Percentiles rank a stretch among this genome's conserved stretches.
These are phyloP conservation scores for Diabrotica virgifera DNA, from an alignment of 1,140 invertebrate species.

Conservation along the genomic window DNA sequence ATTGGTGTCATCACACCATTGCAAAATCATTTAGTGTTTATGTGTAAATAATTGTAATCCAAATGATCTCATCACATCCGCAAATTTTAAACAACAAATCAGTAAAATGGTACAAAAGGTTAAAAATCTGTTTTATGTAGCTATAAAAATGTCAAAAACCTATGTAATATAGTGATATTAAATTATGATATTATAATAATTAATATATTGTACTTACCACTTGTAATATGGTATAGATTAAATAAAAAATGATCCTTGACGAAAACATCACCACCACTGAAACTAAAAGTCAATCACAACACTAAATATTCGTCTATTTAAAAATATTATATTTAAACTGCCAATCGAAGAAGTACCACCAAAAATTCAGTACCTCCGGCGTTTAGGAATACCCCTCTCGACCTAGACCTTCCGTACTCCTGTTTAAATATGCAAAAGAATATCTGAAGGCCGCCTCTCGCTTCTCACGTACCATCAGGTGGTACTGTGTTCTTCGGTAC, in stretches of 20 bases:
- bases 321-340: not conserved
- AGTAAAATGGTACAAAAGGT: no score
- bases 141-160: no score
- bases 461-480: not conserved
- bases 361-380: not conserved
- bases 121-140: no score
- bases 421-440: slow-evolving; percentile 1
- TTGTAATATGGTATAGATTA: not conserved
- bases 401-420: not conserved
- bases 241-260: not conserved
- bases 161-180: no score
- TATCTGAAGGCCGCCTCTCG: not conserved
- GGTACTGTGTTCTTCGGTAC: not conserved
- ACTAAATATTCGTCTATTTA: not conserved
- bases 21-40: no score
- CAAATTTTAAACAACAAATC: no score
- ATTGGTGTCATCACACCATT: no score
- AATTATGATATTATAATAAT: no score
- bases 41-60: no score
- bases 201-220: not conserved
- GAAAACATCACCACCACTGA: not conserved
- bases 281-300: not conserved
- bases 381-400: not conserved
- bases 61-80: no score
- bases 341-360: not conserved